Evolutionary conservation across 2,797 vertebrate species (phyloP), one percentile per base, ranked within the genome.

Genomic region (Pangasius larnaudii): DNA sequence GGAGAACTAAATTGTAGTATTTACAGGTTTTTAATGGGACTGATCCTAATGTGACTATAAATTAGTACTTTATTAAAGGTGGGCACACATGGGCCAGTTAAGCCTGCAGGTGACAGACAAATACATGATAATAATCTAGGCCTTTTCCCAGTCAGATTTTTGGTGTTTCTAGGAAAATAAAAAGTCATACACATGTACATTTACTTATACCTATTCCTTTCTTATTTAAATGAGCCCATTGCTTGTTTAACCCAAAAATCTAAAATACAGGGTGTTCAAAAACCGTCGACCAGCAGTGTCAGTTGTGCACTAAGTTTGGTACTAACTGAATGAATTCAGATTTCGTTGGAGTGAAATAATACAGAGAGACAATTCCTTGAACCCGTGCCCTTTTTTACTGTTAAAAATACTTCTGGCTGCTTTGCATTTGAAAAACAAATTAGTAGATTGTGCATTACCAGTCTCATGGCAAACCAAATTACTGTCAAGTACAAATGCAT

Each of bases 391-490:
- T 24, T 84, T 81, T 56, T 67, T 1, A 30, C 46, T 78, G 30
- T 36, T 5, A 67, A 88, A 84, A 65, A 84, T 84, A 75, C 59
- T 67, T n/a, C 86, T 75, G 33, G 14, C 24, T 49, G 18, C 63
- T 46, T 69, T 79, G 74, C 72, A 85, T 56, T 56, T 19, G 27
- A 81, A 85, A 80, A 72, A 85, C 24, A 85, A 80, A 72, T 63
- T 16, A 69, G 51, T 30, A 78, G 61, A 14, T 49, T 78, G 74
- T 27, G 59, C n/a, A 67, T 84, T 53, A 67, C 33, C 3, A 9
- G n/a, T n/a, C 49, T 79, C 18, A 61, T 59, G 53, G 65, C 84
- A 80, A 85, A 88, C 69, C 65, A 36, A 56, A 88, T 81, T 63
- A 63, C 53, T 53, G 42, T 85, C 75, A 88, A 85, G 30, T 51